phyloP scores from a whole-genome alignment of 1,140 invertebrate species.

The Gyrodactylus salaris region DNA sequence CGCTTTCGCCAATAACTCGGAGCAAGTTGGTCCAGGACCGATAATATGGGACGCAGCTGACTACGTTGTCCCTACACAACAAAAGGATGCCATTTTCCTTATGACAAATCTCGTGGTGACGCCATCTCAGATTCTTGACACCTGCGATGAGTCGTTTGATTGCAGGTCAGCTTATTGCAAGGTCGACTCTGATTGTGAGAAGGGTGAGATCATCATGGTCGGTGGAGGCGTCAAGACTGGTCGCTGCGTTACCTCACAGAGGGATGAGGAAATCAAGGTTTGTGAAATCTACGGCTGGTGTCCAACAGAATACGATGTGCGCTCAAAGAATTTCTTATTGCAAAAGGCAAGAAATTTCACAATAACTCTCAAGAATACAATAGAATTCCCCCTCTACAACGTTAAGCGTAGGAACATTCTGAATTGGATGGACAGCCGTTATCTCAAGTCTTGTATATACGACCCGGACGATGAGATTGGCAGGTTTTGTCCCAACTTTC shows the following conservation, averaged over 20 bases:
- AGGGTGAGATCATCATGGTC: background rate
- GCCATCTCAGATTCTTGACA: background rate
- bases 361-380: conserved; percentile 5
- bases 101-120: conserved; percentile 8
- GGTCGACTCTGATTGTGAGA: conserved; percentile 8
- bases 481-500: conserved; percentile 6
- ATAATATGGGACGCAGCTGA: conserved; percentile 9
- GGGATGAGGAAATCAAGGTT: conserved; percentile 4
- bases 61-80: conserved; percentile 8
- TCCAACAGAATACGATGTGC: conserved; percentile 8
- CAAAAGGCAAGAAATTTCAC: conserved; percentile 5
- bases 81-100: conserved; percentile 8
- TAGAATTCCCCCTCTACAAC: conserved; percentile 1
- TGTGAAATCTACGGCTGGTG: conserved; percentile 10
- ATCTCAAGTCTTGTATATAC: conserved; percentile 6
- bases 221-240: conserved; percentile 10
- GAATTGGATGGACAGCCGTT: background rate
- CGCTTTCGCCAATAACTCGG: background rate
- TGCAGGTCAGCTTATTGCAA: background rate
- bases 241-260: background rate
- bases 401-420: conserved; percentile 8
- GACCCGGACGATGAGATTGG: background rate
- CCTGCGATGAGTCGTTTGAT: conserved; percentile 8
- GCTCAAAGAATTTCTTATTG: background rate
- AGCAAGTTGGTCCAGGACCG: background rate